Evolutionary conservation across 2,797 vertebrate species (phyloP).

Genomic region (Tympanoctomys barrerae): DNA sequence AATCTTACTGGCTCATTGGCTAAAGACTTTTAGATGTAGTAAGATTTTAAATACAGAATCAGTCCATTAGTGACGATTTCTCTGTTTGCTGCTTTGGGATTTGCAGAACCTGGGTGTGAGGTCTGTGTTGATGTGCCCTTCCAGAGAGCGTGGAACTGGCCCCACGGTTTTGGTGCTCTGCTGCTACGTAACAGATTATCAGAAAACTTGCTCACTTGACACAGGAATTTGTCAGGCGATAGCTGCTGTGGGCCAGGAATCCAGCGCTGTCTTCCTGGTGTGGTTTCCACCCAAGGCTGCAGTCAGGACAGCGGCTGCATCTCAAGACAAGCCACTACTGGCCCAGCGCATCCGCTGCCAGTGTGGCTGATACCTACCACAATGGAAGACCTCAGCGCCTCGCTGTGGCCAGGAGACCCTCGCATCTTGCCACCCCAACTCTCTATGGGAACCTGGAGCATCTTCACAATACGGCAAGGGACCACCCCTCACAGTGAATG

Average conservation of each 20-base stretch:
- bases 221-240: background rate
- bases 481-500: background rate
- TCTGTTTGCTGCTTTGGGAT: background rate
- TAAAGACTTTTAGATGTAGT: background rate
- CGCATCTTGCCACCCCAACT: background rate
- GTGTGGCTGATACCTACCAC: too few relatives aligned
- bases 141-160: background rate
- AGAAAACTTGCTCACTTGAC: background rate
- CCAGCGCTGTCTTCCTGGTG: background rate
- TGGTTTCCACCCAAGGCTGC: background rate
- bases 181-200: background rate
- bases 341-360: background rate
- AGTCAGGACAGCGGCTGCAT: background rate
- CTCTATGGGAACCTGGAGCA: background rate
- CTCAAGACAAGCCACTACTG: background rate
- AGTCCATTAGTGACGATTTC: background rate
- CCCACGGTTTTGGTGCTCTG: background rate
- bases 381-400: background rate
- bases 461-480: background rate
- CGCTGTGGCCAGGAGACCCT: background rate
- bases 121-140: background rate
- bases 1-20: background rate
- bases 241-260: background rate
- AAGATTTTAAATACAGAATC: slow-evolving; percentile 10
- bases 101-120: background rate